phyloP scores from a whole-genome alignment of 2,113 vertebrate species.

The Tamias sibiricus region DNA sequence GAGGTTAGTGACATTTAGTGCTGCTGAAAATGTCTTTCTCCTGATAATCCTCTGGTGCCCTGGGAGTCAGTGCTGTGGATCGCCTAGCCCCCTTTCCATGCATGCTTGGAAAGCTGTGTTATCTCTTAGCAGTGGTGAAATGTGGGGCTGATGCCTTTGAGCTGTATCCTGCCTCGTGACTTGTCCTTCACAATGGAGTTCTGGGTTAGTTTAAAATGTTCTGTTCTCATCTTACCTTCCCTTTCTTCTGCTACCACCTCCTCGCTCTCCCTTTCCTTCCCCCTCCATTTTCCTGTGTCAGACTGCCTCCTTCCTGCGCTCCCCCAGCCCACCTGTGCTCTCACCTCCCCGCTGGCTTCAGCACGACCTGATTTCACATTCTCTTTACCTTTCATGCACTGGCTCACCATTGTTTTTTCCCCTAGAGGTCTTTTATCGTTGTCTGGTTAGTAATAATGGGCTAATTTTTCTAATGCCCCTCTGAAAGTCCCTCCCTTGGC shows the following conservation, averaged over 20 bases:
- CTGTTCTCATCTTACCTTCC: conserved; percentile 76
- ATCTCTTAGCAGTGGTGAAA: conserved; percentile 73
- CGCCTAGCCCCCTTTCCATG: conserved; percentile 52
- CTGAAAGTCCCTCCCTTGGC: neutral
- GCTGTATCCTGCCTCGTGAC: conserved; percentile 79
- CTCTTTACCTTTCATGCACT: conserved; percentile 17
- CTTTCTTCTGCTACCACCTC: conserved; percentile 67
- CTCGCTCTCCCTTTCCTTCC: conserved; percentile 66
- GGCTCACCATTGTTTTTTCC: neutral
- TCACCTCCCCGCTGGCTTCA: conserved; percentile 49
- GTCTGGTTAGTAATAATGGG: conserved; percentile 2
- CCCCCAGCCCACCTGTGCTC: conserved; percentile 70
- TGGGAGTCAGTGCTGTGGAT: conserved; percentile 64
- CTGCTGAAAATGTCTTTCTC: conserved; percentile 73
- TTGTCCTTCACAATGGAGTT: conserved; percentile 81
- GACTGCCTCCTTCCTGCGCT: conserved; percentile 68
- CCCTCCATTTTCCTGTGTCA: conserved; percentile 74
- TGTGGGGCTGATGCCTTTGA: conserved; percentile 70
- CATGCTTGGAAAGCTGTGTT: conserved; percentile 59
- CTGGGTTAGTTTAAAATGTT: conserved; percentile 76
- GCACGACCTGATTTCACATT: conserved; percentile 68
- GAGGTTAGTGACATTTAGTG: conserved; percentile 71
- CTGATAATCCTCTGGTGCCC: conserved; percentile 43
- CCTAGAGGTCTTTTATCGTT: neutral
- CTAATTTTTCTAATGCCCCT: neutral